Conservation (phyloP, 2,113 vertebrate genomes). For the Lichenostomus cassidix region DNA sequence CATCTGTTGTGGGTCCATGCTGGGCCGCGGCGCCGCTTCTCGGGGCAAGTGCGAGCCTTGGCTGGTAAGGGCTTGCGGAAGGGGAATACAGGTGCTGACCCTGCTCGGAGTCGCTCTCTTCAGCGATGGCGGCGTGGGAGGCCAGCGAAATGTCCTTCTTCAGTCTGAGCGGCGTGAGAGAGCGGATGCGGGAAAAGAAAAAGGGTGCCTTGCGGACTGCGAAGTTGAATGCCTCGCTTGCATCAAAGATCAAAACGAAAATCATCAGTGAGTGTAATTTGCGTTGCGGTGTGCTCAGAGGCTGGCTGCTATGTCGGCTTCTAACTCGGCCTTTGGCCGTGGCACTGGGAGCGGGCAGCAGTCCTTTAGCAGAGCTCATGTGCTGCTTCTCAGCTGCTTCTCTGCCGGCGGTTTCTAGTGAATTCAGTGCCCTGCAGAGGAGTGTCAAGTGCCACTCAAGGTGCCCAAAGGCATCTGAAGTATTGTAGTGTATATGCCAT, state of each 20-base stretch:
- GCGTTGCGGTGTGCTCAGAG: accelerated
- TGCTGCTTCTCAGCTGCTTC: background rate
- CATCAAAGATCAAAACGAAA: conserved; percentile 81
- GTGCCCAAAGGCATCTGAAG: background rate
- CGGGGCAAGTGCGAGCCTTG: accelerated
- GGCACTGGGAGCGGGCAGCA: background rate
- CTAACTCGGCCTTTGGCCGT: background rate
- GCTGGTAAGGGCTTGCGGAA: background rate
- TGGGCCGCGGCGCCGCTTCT: too few species aligned
- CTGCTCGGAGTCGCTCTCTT: background rate
- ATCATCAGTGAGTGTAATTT: conserved; percentile 74
- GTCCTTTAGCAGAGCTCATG: too few species aligned
- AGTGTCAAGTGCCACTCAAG: too few species aligned
- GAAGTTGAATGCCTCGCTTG: conserved; percentile 72
- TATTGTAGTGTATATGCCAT: background rate
- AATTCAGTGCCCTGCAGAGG: background rate
- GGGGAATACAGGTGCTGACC: background rate
- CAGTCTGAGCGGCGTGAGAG: background rate
- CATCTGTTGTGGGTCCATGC: accelerated
- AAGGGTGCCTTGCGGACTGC: conserved; percentile 36
- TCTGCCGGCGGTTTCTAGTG: background rate
- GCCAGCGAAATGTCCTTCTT: background rate
- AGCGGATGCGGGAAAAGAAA: conserved; percentile 65
- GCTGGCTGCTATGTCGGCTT: accelerated
- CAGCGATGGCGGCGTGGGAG: conserved; percentile 9